Evolutionary conservation across 2,888 invertebrate genomes (phyloP).

Genomic region (Balanococcus diminutus): DNA sequence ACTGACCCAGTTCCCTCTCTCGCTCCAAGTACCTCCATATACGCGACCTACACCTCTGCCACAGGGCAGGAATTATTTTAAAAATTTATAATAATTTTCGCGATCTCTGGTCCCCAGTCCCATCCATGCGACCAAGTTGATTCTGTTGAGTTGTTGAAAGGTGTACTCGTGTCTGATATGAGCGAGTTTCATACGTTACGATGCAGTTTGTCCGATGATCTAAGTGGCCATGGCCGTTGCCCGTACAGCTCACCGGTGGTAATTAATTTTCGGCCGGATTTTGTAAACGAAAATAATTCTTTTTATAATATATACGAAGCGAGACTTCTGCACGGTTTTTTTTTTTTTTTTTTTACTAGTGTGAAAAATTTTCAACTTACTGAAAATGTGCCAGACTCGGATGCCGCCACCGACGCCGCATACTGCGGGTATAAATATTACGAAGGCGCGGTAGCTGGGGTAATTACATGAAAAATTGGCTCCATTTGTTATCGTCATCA

Average conservation of each 20-base stretch:
- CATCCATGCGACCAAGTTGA: not conserved
- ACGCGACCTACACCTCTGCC: not conserved
- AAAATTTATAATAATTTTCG: constrained; percentile 40
- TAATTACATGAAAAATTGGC: constrained; percentile 24
- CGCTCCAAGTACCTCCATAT: not conserved
- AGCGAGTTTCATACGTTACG: not conserved
- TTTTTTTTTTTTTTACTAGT: not conserved
- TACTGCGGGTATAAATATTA: constrained; percentile 6
- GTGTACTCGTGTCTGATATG: not conserved
- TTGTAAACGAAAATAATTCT: constrained; percentile 17
- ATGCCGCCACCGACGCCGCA: not conserved
- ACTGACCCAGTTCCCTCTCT: constrained; percentile 42
- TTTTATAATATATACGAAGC: constrained; percentile 19
- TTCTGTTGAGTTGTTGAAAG: constrained; percentile 15
- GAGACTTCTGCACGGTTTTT: not conserved
- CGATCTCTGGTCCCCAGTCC: not conserved
- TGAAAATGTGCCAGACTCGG: constrained; percentile 25
- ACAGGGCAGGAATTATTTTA: not conserved
- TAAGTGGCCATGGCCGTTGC: not conserved
- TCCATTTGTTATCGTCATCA: constrained; percentile 18
- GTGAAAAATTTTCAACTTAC: constrained; percentile 20
- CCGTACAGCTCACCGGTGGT: not conserved
- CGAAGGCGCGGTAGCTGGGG: not conserved
- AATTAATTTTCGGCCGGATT: constrained; percentile 23
- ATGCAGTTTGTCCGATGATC: constrained; percentile 6